Base-by-base conservation (phyloP, 1,140 invertebrate species). In the Thaumatotibia leucotreta region DNA sequence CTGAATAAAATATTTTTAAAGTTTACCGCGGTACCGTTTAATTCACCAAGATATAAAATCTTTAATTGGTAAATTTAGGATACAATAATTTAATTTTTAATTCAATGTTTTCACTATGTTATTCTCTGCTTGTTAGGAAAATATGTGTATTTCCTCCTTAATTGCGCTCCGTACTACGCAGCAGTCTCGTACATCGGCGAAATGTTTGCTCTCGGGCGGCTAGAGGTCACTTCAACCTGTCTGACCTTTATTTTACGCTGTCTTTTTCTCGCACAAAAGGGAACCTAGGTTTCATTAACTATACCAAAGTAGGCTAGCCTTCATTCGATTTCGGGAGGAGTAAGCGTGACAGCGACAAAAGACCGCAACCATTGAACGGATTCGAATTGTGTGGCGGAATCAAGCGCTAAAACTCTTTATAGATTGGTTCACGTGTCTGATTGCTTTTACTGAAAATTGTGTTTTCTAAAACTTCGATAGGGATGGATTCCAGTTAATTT, bases 181-280 rank as follows among this genome's bases (percentile, higher is more conserved):
- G 52, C 52, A 58, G 52, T 54, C 52, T 31, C 24, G 52, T 58
- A 9, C 52, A 24, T 58, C n/a, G n/a, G n/a, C 24, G 22, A n/a
- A 58, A 58, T 58, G 24, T 58, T 58, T 58, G 52, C 52, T 29
- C 50, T 54, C 52, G 52, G 52, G n/a, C 52, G 52, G 27, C 52
- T 58, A 17, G 24, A 58, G 52, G 52, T 58, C 52, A 58, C 52
- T 58, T 31, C 29, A 58, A 58, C 52, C 52, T 58, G 52, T 58
- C 22, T 58, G 52, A 58, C 52, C 52, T 58, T 23, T 31, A 14
- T n/a, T n/a, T n/a, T n/a, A n/a, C n/a, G 52, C 52, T 29, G 20
- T 58, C 52, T 58, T 58, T 58, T 58, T 58, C 52, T 58, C 52
- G 52, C 52, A 58, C 29, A n/a, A 58, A 58, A 58, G 23, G 6